These are phyloP conservation scores for Lamprotornis superbus DNA, from an alignment of 2,113 vertebrate genomes.

Conservation along the genomic window DNA sequence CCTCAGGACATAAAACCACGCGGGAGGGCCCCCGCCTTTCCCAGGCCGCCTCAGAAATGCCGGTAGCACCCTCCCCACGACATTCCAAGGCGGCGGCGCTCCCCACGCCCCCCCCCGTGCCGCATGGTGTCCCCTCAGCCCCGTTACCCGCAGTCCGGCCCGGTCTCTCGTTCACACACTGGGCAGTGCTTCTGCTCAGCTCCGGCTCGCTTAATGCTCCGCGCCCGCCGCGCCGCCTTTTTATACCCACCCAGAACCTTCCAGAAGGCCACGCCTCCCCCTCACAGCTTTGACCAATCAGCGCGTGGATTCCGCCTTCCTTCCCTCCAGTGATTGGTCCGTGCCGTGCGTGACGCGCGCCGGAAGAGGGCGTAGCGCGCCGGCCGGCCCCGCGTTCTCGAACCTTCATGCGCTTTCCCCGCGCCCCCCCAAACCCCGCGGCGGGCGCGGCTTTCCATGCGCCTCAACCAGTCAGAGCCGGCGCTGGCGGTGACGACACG, in stretches of 20 bases:
- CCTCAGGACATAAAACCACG: not conserved
- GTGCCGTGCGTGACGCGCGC: not conserved
- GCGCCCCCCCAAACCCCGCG: not conserved
- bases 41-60: fast-evolving
- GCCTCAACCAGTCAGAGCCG: fast-evolving
- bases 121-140: not conserved
- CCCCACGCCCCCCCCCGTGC: no score
- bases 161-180: not conserved
- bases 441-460: not conserved
- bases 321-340: fast-evolving
- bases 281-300: fast-evolving
- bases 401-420: conserved; percentile 2
- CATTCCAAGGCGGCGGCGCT: fast-evolving
- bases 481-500: fast-evolving
- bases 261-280: not conserved
- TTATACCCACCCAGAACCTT: conserved; percentile 1
- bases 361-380: not conserved
- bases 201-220: not conserved
- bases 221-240: not conserved
- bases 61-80: fast-evolving
- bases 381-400: not conserved
- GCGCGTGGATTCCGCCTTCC: fast-evolving
- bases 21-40: fast-evolving
- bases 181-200: fast-evolving
- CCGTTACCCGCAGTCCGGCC: not conserved